Evolutionary conservation across 2,797 vertebrate species (phyloP).

Genomic region (Spinibarbus caldwelli): DNA sequence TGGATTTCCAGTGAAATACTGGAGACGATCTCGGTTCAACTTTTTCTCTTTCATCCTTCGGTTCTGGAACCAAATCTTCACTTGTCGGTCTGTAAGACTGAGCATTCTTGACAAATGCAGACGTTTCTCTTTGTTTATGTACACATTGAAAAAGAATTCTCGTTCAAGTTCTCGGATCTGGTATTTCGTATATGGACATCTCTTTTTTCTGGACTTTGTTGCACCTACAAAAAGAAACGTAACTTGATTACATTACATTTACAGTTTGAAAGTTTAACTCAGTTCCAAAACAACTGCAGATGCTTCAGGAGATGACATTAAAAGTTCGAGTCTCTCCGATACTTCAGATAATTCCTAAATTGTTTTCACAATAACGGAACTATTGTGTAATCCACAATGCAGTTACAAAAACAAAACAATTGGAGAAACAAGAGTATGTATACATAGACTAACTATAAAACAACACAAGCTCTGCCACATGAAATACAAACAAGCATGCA

Average conservation of each 20-base stretch:
- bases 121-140: constrained; percentile 99
- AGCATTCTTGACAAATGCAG: constrained; percentile 96
- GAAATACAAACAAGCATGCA: neutral
- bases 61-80: constrained; percentile 99
- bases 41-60: constrained; percentile 99
- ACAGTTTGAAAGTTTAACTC: neutral
- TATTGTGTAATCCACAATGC: neutral
- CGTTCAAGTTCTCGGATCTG: constrained; percentile 99
- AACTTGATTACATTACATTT: constrained; percentile 37
- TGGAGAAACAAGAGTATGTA: neutral
- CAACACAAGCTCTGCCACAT: constrained; percentile 2
- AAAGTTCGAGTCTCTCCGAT: neutral
- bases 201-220: constrained; percentile 95
- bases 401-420: neutral
- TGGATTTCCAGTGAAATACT: constrained; percentile 98
- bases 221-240: constrained; percentile 72
- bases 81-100: constrained; percentile 96
- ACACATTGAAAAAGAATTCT: constrained; percentile 99
- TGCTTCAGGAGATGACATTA: neutral
- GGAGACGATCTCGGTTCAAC: constrained; percentile 96
- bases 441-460: neutral
- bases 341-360: neutral
- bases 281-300: neutral
- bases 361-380: neutral
- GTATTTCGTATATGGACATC: constrained; percentile 97